A percentile compares a stretch with the other conserved stretches of the same genome.
phyloP scores from a whole-genome alignment of 1,140 invertebrate genomes.

The honey bee (Apis mellifera) region DNA sequence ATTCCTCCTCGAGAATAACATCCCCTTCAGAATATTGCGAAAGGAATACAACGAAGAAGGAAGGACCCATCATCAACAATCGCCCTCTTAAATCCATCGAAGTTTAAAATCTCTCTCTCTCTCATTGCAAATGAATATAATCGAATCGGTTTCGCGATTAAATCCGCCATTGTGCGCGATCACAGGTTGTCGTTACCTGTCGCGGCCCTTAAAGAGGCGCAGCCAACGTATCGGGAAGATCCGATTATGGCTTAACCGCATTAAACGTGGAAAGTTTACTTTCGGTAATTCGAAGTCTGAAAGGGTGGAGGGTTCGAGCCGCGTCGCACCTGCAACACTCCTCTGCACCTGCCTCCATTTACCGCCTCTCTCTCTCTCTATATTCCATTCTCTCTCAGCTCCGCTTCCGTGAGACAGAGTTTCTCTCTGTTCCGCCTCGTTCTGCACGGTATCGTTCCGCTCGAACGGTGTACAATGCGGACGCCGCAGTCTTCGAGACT shows the following conservation, averaged over 20 bases:
- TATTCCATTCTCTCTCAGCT: background rate
- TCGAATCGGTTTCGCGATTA: too few species aligned
- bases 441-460: conserved; percentile 5
- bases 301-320: conserved; percentile 26
- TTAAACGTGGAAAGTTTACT: conserved; percentile 68
- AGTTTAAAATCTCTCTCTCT: too few species aligned
- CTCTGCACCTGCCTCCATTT: conserved; percentile 19
- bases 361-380: too few species aligned
- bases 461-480: conserved; percentile 22
- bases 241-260: conserved; percentile 69
- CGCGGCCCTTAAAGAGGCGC: conserved; percentile 43
- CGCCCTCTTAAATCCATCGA: too few species aligned
- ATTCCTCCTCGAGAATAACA: too few species aligned
- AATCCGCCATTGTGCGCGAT: too few species aligned
- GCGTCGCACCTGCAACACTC: conserved; percentile 56
- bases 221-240: conserved; percentile 64
- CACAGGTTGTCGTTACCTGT: background rate
- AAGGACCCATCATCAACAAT: too few species aligned
- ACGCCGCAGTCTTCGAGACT: conserved; percentile 46
- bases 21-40: too few species aligned
- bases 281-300: conserved; percentile 62
- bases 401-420: conserved; percentile 12
- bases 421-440: conserved; percentile 19
- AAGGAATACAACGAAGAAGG: background rate
- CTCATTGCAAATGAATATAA: too few species aligned